phyloP scores from a whole-genome alignment of 2,113 vertebrate genomes.

The Phoenicopterus ruber region DNA sequence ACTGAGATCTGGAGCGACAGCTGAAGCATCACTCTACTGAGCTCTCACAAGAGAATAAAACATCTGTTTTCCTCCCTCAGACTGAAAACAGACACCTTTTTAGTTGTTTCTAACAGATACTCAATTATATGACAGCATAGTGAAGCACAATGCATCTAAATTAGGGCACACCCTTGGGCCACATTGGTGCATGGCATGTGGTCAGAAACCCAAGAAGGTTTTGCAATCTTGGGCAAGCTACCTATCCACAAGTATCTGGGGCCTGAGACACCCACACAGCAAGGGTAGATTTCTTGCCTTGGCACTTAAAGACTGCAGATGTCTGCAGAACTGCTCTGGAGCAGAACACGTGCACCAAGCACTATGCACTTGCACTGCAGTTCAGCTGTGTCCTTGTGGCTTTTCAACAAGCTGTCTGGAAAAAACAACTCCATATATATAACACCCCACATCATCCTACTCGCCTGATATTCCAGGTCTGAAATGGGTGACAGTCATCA shows the following conservation, averaged over 20 bases:
- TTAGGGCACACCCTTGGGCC: background rate
- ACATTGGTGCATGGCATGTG: fast-evolving
- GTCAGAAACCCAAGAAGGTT: background rate
- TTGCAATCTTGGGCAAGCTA: background rate
- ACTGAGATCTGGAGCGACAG: background rate
- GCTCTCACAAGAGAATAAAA: slow-evolving; percentile 6
- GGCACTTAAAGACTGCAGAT: background rate
- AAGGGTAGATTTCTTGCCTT: background rate
- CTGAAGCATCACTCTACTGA: background rate
- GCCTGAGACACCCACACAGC: fast-evolving
- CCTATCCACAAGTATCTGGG: background rate
- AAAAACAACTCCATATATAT: background rate
- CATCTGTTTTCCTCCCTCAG: slow-evolving; percentile 24
- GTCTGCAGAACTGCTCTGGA: background rate
- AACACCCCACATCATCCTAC: background rate
- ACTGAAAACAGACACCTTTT: background rate
- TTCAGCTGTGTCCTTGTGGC: background rate
- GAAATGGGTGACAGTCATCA: background rate
- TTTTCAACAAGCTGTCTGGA: background rate
- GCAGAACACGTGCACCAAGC: fast-evolving
- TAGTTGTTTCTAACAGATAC: background rate
- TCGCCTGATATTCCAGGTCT: background rate
- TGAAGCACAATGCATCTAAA: background rate
- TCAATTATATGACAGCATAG: background rate
- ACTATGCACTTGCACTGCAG: fast-evolving